These are phyloP conservation scores for Panzeria rudis DNA, from an alignment of 2,888 invertebrate genomes.

Conservation along the genomic window DNA sequence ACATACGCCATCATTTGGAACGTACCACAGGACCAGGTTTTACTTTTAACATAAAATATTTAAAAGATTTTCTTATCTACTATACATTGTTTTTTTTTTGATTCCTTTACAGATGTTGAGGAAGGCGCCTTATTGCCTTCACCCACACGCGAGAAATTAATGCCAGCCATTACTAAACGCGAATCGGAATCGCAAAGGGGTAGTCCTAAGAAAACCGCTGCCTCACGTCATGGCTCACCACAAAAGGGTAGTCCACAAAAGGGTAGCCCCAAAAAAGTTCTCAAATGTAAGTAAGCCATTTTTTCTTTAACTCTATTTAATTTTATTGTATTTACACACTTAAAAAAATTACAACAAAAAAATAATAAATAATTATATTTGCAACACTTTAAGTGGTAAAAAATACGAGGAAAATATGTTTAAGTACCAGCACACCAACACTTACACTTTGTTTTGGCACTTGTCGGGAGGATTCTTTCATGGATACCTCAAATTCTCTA, in stretches of 20 bases:
- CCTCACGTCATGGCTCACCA: conserved; percentile 84
- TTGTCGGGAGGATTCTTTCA: conserved; percentile 19
- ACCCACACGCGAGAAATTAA: conserved; percentile 89
- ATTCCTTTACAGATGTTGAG: conserved; percentile 83
- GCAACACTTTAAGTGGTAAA: conserved; percentile 27
- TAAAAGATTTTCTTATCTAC: neutral
- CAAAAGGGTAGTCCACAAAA: conserved; percentile 85
- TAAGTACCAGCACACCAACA: conserved; percentile 47
- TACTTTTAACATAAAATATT: neutral
- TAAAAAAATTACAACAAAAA: neutral
- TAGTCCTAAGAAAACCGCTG: conserved; percentile 83
- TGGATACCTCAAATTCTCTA: conserved; percentile 16
- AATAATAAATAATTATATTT: conserved; percentile 6
- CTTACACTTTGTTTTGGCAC: conserved; percentile 50
- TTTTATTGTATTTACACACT: conserved; percentile 40
- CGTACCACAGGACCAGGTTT: conserved; percentile 88
- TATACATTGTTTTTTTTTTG: neutral
- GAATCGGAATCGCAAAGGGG: conserved; percentile 83
- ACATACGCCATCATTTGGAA: conserved; percentile 89
- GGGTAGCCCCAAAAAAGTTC: conserved; percentile 86
- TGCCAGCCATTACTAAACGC: conserved; percentile 86
- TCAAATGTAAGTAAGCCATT: conserved; percentile 82
- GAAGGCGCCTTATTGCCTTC: conserved; percentile 88
- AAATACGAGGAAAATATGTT: neutral
- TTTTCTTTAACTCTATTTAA: conserved; percentile 36